These are phyloP conservation scores for Lasiommata megera DNA, from an alignment of 2,888 invertebrate genomes.

Conservation along the genomic window DNA sequence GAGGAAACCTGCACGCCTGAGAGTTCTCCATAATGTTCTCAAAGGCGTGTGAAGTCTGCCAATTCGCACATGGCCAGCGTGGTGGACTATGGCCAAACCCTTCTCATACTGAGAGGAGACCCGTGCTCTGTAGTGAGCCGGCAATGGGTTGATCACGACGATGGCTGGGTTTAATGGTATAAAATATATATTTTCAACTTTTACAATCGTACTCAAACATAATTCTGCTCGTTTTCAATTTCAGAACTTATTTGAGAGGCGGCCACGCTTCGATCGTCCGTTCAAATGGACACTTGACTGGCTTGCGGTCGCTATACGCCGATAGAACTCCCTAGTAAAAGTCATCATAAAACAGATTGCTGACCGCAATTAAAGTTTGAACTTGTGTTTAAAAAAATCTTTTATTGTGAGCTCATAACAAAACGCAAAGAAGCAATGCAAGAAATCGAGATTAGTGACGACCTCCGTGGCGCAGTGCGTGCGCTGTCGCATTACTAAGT, in stretches of 20 bases:
- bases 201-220: neutral
- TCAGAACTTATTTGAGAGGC: slow-evolving; percentile 15
- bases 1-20: too few species aligned
- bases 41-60: too few species aligned
- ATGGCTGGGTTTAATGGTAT: neutral
- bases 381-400: neutral
- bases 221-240: slow-evolving; percentile 1
- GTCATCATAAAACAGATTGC: neutral
- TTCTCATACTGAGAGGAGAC: too few species aligned
- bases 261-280: slow-evolving; percentile 3
- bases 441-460: too few species aligned
- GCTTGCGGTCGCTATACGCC: slow-evolving; percentile 8
- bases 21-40: too few species aligned
- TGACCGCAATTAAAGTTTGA: neutral
- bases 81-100: too few species aligned
- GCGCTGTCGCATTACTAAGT: too few species aligned
- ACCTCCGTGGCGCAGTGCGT: too few species aligned
- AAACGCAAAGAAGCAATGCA: too few species aligned
- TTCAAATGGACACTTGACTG: slow-evolving; percentile 19
- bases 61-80: too few species aligned
- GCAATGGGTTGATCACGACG: too few species aligned
- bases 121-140: too few species aligned
- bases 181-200: neutral
- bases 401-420: neutral
- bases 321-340: slow-evolving; percentile 5